phyloP scores from a whole-genome alignment of 2,888 invertebrate genomes.

The Volucella inflata region DNA sequence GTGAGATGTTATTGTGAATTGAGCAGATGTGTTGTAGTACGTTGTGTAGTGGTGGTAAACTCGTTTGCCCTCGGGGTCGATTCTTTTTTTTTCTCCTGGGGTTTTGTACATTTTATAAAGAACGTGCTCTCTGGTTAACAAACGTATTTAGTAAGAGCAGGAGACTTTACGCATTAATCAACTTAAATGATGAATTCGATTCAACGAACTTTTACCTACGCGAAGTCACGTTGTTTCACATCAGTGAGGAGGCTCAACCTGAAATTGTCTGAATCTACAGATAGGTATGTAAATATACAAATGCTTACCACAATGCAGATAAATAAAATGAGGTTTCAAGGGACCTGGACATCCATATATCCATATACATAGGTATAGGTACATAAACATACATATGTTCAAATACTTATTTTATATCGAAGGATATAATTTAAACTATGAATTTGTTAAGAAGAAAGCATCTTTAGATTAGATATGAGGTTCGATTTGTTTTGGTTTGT shows the following conservation, averaged over 20 bases:
- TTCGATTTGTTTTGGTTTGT: no score
- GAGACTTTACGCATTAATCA: constrained; percentile 19
- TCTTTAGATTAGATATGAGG: no score
- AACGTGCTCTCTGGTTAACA: constrained; percentile 45
- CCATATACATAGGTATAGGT: no score
- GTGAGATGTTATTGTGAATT: constrained; percentile 47
- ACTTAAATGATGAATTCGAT: constrained; percentile 23
- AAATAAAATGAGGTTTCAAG: no score
- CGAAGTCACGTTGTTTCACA: background rate
- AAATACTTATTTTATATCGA: no score
- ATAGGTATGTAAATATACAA: no score
- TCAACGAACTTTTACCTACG: constrained; percentile 17
- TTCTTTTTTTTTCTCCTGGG: background rate
- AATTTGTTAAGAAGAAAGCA: no score
- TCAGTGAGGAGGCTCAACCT: background rate
- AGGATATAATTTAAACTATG: no score
- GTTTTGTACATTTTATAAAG: background rate
- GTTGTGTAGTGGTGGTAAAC: constrained; percentile 17
- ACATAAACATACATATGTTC: no score
- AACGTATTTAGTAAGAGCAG: constrained; percentile 53
- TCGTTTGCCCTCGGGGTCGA: constrained; percentile 21
- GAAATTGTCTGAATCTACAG: background rate
- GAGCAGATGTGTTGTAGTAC: constrained; percentile 60
- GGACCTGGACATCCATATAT: no score
- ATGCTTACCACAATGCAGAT: no score